A percentile compares a stretch with the other conserved stretches of the same genome.
phyloP scores from a whole-genome alignment of 2,797 vertebrate species.

The Leptoclinus maculatus region DNA sequence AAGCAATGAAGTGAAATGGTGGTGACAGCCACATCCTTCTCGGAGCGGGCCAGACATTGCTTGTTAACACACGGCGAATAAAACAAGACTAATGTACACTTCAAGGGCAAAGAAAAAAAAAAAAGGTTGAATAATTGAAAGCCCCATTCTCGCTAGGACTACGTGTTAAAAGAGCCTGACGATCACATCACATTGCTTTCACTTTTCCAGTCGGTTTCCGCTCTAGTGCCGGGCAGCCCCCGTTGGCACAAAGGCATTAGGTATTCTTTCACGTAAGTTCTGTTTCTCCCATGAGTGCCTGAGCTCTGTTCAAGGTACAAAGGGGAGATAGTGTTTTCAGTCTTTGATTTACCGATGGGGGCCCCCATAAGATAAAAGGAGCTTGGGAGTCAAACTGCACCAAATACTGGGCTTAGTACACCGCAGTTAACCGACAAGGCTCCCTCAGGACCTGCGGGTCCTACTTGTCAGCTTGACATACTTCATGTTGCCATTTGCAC shows the following conservation, averaged over 20 bases:
- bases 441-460: slow-evolving; percentile 65
- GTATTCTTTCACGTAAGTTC: slow-evolving; percentile 73
- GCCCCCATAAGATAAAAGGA: slow-evolving; percentile 70
- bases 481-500: slow-evolving; percentile 77
- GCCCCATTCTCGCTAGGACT: slow-evolving; percentile 64
- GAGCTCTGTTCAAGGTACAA: slow-evolving; percentile 73
- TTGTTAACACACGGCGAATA: slow-evolving; percentile 78
- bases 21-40: slow-evolving; percentile 77
- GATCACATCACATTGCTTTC: slow-evolving; percentile 79
- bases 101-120: slow-evolving; percentile 71
- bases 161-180: slow-evolving; percentile 72
- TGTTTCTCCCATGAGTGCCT: slow-evolving; percentile 66
- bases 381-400: slow-evolving; percentile 70
- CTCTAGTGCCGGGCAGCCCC: slow-evolving; percentile 58
- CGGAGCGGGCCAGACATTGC: slow-evolving; percentile 66
- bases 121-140: slow-evolving; percentile 83
- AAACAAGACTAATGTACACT: slow-evolving; percentile 76
- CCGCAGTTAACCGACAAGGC: slow-evolving; percentile 70
- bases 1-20: slow-evolving; percentile 71
- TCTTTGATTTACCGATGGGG: slow-evolving; percentile 76
- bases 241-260: slow-evolving; percentile 69
- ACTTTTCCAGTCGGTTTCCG: slow-evolving; percentile 74
- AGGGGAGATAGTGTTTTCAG: slow-evolving; percentile 76
- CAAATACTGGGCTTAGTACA: slow-evolving; percentile 70
- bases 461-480: slow-evolving; percentile 74